Evolutionary conservation across 2,113 vertebrate genomes (phyloP).

Genomic region (Monopterus albus): DNA sequence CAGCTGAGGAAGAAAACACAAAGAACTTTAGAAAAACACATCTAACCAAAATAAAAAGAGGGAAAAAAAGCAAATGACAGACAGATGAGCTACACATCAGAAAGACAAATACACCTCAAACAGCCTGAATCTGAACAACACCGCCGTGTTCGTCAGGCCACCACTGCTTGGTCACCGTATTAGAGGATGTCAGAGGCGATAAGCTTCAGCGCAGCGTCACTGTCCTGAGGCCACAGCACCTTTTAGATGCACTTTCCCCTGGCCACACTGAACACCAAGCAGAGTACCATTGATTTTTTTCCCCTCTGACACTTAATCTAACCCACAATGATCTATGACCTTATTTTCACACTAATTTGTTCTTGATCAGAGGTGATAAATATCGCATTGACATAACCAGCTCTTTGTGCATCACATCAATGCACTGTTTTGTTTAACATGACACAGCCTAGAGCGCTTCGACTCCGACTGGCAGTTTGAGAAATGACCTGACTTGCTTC

Average conservation of each 20-base stretch:
- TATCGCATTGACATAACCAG: conserved; percentile 84
- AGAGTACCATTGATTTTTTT: conserved; percentile 79
- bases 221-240: conserved; percentile 70
- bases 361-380: conserved; percentile 88
- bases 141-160: conserved; percentile 18
- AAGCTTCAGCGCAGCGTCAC: conserved; percentile 52
- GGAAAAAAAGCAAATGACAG: background rate
- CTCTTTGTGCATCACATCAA: conserved; percentile 75
- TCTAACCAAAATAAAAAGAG: rapidly evolving
- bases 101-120: conserved; percentile 16
- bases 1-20: background rate
- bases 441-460: conserved; percentile 59
- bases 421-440: conserved; percentile 77
- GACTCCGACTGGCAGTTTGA: conserved; percentile 67
- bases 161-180: conserved; percentile 10
- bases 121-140: conserved; percentile 27
- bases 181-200: conserved; percentile 57
- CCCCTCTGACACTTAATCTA: conserved; percentile 82
- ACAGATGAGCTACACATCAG: background rate
- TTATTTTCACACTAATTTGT: conserved; percentile 87
- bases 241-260: conserved; percentile 58
- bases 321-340: conserved; percentile 84
- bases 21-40: background rate
- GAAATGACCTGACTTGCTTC: conserved; percentile 48
- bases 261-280: conserved; percentile 56